A percentile compares a stretch with the other conserved stretches of the same genome.
These are phyloP conservation scores for Lepidonotus clava DNA, from an alignment of 2,888 invertebrate genomes.

Conservation along the genomic window DNA sequence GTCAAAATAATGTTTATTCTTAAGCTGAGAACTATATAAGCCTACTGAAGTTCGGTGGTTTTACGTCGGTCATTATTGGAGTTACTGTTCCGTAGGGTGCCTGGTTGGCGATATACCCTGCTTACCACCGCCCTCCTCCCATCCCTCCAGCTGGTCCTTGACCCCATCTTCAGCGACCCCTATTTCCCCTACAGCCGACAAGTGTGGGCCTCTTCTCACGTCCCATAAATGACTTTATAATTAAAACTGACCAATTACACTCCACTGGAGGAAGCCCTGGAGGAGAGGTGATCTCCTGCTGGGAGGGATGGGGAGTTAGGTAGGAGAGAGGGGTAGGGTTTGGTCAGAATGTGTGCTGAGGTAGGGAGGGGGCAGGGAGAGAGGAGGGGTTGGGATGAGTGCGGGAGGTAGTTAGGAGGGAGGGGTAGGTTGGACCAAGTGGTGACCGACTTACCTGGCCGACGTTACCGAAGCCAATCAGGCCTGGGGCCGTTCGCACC, in stretches of 20 bases:
- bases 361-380: not conserved
- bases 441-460: not conserved
- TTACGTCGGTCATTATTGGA: no score
- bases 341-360: no score
- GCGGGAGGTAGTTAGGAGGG: not conserved
- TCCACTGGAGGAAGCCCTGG: not conserved
- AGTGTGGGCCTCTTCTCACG: not conserved
- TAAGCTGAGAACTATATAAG: no score
- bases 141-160: no score
- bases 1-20: no score
- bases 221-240: conserved; percentile 1
- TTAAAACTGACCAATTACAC: conserved; percentile 25
- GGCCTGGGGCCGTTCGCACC: not conserved
- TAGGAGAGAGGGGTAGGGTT: no score
- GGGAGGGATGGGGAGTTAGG: no score
- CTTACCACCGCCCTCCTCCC: not conserved
- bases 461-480: conserved; percentile 19
- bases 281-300: no score
- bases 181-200: not conserved
- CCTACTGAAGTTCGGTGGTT: no score
- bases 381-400: not conserved
- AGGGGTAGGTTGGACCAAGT: not conserved
- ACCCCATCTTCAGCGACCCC: not conserved
- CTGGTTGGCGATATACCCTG: no score
- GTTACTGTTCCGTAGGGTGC: no score